Evolutionary conservation across 2,797 vertebrate genomes (phyloP).

Genomic region (Philypnodon macrostomus): DNA sequence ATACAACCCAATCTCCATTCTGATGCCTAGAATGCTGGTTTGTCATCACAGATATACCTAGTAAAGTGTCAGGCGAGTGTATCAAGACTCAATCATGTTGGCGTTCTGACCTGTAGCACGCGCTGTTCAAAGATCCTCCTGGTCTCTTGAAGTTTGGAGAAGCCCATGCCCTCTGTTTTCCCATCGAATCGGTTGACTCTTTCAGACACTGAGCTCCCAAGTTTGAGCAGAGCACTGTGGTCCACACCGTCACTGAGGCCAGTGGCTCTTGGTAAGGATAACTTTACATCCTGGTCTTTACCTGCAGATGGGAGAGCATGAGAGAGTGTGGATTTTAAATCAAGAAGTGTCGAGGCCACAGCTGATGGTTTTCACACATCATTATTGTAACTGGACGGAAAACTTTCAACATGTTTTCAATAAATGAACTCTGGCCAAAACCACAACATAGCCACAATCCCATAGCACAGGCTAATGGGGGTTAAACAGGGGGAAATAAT

Average conservation of each 20-base stretch:
- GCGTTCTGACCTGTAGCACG: slow-evolving; percentile 67
- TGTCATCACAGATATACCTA: too few relatives aligned
- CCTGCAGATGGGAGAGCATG: slow-evolving; percentile 16
- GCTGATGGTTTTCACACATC: not conserved
- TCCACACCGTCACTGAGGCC: slow-evolving; percentile 90
- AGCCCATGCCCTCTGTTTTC: slow-evolving; percentile 58
- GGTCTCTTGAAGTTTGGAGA: slow-evolving; percentile 94
- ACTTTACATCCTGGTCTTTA: slow-evolving; percentile 79
- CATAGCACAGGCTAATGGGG: too few relatives aligned
- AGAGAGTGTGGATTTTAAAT: not conserved
- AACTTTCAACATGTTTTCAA: too few relatives aligned
- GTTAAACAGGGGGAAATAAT: too few relatives aligned
- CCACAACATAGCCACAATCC: too few relatives aligned
- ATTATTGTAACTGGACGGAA: too few relatives aligned
- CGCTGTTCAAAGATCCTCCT: slow-evolving; percentile 93
- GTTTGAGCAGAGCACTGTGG: slow-evolving; percentile 87
- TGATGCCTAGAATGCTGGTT: too few relatives aligned
- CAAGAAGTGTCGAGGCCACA: not conserved
- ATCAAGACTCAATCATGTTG: not conserved
- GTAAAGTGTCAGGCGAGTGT: too few relatives aligned
- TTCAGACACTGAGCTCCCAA: slow-evolving; percentile 89
- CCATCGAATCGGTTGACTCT: slow-evolving; percentile 90
- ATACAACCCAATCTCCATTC: too few relatives aligned
- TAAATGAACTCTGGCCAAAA: too few relatives aligned
- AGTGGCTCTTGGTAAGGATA: slow-evolving; percentile 89